phyloP scores from a whole-genome alignment of 2,113 vertebrate species.

The Campylomormyrus numenius region DNA sequence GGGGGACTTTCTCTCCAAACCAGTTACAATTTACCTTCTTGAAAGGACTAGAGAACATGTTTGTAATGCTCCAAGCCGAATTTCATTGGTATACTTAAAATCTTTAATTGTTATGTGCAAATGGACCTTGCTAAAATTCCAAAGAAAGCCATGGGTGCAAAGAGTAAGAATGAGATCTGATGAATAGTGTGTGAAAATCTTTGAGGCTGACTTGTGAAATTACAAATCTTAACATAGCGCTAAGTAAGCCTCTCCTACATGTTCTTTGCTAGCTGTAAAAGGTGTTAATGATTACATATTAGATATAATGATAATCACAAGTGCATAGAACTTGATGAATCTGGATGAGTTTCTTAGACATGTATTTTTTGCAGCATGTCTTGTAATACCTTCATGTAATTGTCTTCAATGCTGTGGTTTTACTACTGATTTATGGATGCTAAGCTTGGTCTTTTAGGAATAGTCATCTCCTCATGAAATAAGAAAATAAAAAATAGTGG shows the following conservation, averaged over 20 bases:
- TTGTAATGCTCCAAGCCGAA: neutral
- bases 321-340: neutral
- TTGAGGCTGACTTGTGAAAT: neutral
- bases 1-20: neutral
- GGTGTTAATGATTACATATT: neutral
- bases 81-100: neutral
- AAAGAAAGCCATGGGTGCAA: neutral
- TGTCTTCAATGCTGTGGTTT: neutral
- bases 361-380: neutral
- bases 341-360: neutral
- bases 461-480: neutral
- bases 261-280: neutral
- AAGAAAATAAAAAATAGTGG: neutral
- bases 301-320: neutral
- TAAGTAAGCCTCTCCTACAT: neutral
- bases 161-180: neutral
- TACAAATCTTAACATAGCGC: neutral
- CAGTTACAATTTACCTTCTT: neutral
- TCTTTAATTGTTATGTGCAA: neutral
- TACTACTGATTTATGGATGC: conserved; percentile 3
- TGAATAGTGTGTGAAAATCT: neutral
- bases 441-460: neutral
- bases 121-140: neutral
- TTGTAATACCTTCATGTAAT: neutral
- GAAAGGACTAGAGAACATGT: neutral